Evolutionary conservation across 2,113 vertebrate species (phyloP), one percentile per base, ranked within the genome.

Genomic region (Chlorocebus sabaeus): DNA sequence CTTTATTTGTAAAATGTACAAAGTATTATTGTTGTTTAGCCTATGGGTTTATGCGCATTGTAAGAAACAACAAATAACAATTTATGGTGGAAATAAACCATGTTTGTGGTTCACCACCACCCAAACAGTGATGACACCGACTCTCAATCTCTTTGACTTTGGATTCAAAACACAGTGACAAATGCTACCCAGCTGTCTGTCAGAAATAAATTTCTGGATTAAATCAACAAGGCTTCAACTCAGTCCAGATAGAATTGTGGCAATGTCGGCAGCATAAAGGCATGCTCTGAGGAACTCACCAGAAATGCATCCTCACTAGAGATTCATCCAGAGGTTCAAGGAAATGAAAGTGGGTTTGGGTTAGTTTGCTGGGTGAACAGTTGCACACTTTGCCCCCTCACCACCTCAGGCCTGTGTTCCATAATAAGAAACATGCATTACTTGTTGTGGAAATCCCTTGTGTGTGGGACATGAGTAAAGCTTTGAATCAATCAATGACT

Each of bases 181-280:
- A 97, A 97, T 95, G 68, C 82, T 95, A 89, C 61, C 91, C 89
- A 93, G 89, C 52, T 95, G 89, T 94, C 86, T 97, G 80, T 97
- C 93, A 95, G 89, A 97, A 97, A 97, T 97, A 97, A 95, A 98
- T 97, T 96, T 92, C 83, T 73, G 64, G 76, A 92, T 95, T 97
- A 98, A 98, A 97, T 97, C 96, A 96, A 93, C 45, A 94, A 75
- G 55, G 16, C 48, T 93, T 96, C 89, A 93, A 50, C n/a, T 72
- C 20, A 3, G 59, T 78, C 72, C 43, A 70, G 81, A 94, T 85
- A 96, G 95, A 92, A 94, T n/a, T 84, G 50, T 89, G 80, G 75
- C 84, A 43, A 72, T 78, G 14, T 68, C 95, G 96, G 85, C 88
- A 97, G 67, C 40, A 40, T 48, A 83, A 93, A 13, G 22, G n/a